phyloP scores from a whole-genome alignment of 1,140 invertebrate genomes.

The Armadillidium nasatum region DNA sequence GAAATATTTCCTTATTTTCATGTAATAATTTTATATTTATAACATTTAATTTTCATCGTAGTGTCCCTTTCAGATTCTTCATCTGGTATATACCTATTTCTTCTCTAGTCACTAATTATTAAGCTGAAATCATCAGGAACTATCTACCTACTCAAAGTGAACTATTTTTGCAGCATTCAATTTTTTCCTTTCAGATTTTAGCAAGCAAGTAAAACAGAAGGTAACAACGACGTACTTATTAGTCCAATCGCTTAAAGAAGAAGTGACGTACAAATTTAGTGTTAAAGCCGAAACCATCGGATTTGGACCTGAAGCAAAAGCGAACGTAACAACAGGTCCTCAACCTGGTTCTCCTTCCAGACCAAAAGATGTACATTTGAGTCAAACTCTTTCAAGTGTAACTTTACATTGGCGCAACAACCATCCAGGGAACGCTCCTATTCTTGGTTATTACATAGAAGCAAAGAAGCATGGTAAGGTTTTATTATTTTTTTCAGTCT shows the following conservation, averaged over 20 bases:
- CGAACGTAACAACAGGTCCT: conserved; percentile 89
- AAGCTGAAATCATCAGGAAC: too few relatives aligned
- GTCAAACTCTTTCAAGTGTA: conserved; percentile 75
- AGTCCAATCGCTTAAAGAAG: conserved; percentile 81
- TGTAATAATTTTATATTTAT: too few relatives aligned
- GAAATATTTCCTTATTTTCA: too few relatives aligned
- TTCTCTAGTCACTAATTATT: too few relatives aligned
- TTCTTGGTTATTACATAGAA: conserved; percentile 90
- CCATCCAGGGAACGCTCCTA: conserved; percentile 72
- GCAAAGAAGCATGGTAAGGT: conserved; percentile 56
- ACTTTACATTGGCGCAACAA: conserved; percentile 84
- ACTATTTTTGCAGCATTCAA: conserved; percentile 26
- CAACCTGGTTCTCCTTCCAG: conserved; percentile 79
- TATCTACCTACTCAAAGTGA: too few relatives aligned
- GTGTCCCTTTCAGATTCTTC: too few relatives aligned
- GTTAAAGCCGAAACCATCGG: conserved; percentile 85
- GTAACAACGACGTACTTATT: conserved; percentile 68
- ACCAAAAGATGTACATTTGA: conserved; percentile 66
- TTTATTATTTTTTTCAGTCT: too few relatives aligned
- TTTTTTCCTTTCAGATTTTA: conserved; percentile 49
- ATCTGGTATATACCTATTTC: too few relatives aligned
- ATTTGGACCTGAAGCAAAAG: conserved; percentile 60
- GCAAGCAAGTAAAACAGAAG: conserved; percentile 89
- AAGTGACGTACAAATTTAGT: conserved; percentile 83
- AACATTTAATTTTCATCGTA: too few relatives aligned